Evolutionary conservation across 2,113 vertebrate species (phyloP).

Genomic region (Hemiscyllium ocellatum): DNA sequence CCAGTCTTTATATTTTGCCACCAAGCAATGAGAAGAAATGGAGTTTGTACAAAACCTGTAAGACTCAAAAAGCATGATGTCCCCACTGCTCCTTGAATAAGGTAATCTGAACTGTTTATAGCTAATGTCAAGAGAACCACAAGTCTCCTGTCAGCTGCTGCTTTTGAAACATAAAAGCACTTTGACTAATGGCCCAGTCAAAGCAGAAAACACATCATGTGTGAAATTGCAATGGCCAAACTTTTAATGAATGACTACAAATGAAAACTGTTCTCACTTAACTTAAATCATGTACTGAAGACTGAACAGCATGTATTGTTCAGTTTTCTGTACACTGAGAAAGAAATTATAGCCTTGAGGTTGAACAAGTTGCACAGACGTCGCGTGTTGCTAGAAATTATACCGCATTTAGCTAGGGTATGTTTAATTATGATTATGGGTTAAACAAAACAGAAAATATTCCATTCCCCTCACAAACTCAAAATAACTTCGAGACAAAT

Average conservation of each 20-base stretch:
- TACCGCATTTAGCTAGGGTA: background rate
- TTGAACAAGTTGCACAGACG: background rate
- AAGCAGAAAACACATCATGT: background rate
- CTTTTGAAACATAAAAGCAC: background rate
- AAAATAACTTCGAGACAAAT: background rate
- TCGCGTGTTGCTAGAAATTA: background rate
- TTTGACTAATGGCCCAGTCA: background rate
- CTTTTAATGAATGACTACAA: constrained; percentile 1
- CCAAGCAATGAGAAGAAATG: background rate
- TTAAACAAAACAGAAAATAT: background rate
- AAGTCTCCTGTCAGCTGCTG: background rate
- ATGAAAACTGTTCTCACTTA: constrained; percentile 2
- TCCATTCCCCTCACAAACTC: background rate
- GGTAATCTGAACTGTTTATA: background rate
- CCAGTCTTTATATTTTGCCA: background rate
- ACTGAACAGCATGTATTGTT: constrained; percentile 26
- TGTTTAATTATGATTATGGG: background rate
- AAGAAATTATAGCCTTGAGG: constrained; percentile 10
- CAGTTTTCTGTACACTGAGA: background rate
- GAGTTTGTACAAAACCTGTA: background rate
- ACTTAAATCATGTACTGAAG: background rate
- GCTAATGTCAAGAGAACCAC: background rate
- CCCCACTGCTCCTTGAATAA: background rate
- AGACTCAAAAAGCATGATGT: background rate
- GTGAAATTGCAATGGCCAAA: background rate